phyloP scores from a whole-genome alignment of 2,888 invertebrate species.

The Xanthia icteritia region DNA sequence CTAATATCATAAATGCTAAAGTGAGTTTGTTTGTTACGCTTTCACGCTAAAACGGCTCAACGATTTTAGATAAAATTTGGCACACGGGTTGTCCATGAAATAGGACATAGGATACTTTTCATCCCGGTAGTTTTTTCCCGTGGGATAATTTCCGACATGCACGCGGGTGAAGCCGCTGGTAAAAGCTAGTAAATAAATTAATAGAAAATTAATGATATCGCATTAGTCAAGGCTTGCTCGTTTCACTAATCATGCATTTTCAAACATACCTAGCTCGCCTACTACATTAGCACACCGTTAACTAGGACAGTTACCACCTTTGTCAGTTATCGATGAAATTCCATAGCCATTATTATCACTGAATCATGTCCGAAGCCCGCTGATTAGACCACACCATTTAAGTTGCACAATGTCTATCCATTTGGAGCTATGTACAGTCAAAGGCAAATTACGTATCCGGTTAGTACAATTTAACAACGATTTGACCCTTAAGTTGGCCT shows the following conservation, averaged over 20 bases:
- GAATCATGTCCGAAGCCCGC: slow-evolving; percentile 3
- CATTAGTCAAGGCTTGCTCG: background rate
- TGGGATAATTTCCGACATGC: too few relatives aligned
- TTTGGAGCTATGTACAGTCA: background rate
- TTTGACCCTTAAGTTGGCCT: background rate
- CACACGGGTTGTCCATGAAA: too few relatives aligned
- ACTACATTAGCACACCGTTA: background rate
- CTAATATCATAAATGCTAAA: too few relatives aligned
- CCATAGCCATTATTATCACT: slow-evolving; percentile 35
- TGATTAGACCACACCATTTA: slow-evolving; percentile 19
- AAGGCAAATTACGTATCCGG: background rate
- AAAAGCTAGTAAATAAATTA: background rate
- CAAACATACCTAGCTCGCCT: slow-evolving; percentile 1
- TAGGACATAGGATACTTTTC: too few relatives aligned
- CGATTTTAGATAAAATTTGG: too few relatives aligned
- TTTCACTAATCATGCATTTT: background rate
- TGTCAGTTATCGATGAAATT: slow-evolving; percentile 53
- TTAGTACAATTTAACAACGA: background rate
- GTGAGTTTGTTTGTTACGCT: too few relatives aligned
- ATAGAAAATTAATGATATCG: background rate
- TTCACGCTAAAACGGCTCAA: too few relatives aligned
- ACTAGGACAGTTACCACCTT: slow-evolving; percentile 41
- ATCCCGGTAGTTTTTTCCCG: too few relatives aligned
- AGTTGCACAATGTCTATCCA: background rate
- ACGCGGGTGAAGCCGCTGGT: too few relatives aligned